Conservation (phyloP, 2,888 invertebrate genomes). For the Polyommatus icarus region DNA sequence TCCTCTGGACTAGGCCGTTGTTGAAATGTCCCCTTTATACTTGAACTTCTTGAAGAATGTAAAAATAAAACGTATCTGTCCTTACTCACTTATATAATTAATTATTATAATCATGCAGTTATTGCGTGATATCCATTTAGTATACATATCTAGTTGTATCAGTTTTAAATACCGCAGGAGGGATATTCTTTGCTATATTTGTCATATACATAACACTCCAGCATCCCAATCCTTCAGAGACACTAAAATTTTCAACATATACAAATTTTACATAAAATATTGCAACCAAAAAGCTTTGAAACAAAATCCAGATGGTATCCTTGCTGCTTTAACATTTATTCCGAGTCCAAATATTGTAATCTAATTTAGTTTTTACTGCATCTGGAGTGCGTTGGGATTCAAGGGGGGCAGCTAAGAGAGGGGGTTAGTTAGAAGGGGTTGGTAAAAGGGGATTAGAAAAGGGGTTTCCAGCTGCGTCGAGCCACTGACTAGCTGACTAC, state of each 20-base stretch:
- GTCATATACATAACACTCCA: neutral
- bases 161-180: neutral
- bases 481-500: neutral
- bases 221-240: neutral
- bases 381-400: neutral
- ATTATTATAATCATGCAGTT: neutral
- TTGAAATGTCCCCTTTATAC: too few species aligned
- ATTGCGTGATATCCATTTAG: neutral
- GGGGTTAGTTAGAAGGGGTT: neutral
- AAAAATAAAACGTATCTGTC: too few species aligned
- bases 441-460: neutral
- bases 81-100: too few species aligned
- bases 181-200: neutral
- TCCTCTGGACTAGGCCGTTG: too few species aligned
- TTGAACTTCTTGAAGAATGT: too few species aligned
- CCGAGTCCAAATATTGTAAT: conserved; percentile 10
- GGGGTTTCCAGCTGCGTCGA: neutral
- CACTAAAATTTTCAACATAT: neutral
- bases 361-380: conserved; percentile 27
- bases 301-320: neutral
- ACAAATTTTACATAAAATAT: neutral
- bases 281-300: neutral
- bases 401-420: neutral
- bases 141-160: neutral
- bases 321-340: conserved; percentile 4